phyloP scores from a whole-genome alignment of 1,140 invertebrate species.

The Phenacoccus solenopsis region DNA sequence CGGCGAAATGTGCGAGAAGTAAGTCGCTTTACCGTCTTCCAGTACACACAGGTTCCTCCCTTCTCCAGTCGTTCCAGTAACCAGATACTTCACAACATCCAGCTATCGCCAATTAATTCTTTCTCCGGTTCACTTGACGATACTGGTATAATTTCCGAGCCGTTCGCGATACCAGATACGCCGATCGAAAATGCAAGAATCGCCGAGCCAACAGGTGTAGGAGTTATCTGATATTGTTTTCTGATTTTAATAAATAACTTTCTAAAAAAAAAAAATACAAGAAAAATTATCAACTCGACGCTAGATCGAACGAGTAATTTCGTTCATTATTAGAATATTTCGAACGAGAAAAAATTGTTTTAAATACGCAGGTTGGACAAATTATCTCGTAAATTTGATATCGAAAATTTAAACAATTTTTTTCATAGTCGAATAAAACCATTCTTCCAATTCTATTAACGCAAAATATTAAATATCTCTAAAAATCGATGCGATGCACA shows the following conservation, averaged over 20 bases:
- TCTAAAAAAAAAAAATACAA: background rate
- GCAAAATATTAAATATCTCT: too few relatives aligned
- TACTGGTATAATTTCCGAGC: constrained; percentile 12
- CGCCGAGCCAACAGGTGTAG: background rate
- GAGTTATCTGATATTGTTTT: background rate
- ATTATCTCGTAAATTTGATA: too few relatives aligned
- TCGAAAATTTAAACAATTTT: too few relatives aligned
- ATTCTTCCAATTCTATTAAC: too few relatives aligned
- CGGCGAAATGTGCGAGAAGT: background rate
- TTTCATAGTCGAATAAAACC: too few relatives aligned
- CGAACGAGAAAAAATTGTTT: too few relatives aligned
- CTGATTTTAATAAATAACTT: background rate
- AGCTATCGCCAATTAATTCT: constrained; percentile 17
- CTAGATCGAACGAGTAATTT: too few relatives aligned
- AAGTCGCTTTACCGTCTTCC: constrained; percentile 7
- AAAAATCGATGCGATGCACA: too few relatives aligned
- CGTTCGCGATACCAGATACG: background rate
- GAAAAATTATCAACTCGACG: too few relatives aligned
- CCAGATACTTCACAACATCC: constrained; percentile 17
- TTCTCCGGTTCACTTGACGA: constrained; percentile 14
- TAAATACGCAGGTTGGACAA: too few relatives aligned
- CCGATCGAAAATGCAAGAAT: background rate
- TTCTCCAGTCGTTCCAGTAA: constrained; percentile 17
- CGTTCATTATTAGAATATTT: too few relatives aligned
- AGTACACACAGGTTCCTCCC: constrained; percentile 2